These are phyloP conservation scores for Anadara kagoshimensis DNA, from an alignment of 1,140 invertebrate species.

Conservation along the genomic window DNA sequence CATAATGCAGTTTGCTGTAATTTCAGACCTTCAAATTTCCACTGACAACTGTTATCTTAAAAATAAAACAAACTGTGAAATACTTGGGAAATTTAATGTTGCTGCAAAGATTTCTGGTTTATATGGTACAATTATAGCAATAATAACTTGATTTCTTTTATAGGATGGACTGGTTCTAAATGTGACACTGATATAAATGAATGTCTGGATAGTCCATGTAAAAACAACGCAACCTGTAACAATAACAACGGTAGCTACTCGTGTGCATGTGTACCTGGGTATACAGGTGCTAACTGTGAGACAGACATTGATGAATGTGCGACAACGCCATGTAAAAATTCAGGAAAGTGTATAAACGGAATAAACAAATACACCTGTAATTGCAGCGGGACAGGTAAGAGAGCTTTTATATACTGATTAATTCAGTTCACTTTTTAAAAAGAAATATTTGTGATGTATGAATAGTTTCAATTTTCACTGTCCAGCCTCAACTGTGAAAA, in stretches of 20 bases:
- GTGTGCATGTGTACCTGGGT: slow-evolving; percentile 83
- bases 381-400: slow-evolving; percentile 50
- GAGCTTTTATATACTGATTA: neutral
- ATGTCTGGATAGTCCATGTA: slow-evolving; percentile 34
- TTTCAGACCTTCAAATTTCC: too few species aligned
- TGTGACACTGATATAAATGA: slow-evolving; percentile 55
- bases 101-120: too few species aligned
- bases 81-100: too few species aligned
- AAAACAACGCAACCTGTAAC: slow-evolving; percentile 76
- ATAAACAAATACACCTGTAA: slow-evolving; percentile 58
- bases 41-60: too few species aligned
- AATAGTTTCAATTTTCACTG: too few species aligned
- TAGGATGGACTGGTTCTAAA: slow-evolving; percentile 50
- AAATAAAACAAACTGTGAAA: too few species aligned
- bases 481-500: too few species aligned
- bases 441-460: too few species aligned
- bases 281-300: slow-evolving; percentile 60
- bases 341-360: slow-evolving; percentile 51
- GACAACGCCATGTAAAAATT: slow-evolving; percentile 48
- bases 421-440: too few species aligned
- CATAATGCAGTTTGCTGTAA: too few species aligned
- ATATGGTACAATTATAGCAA: too few species aligned
- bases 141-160: too few species aligned
- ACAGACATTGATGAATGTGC: slow-evolving; percentile 53
- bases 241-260: slow-evolving; percentile 80